Conservation (phyloP, 64 coral and sea anemone species). For the Catalaphyllia jardinei region DNA sequence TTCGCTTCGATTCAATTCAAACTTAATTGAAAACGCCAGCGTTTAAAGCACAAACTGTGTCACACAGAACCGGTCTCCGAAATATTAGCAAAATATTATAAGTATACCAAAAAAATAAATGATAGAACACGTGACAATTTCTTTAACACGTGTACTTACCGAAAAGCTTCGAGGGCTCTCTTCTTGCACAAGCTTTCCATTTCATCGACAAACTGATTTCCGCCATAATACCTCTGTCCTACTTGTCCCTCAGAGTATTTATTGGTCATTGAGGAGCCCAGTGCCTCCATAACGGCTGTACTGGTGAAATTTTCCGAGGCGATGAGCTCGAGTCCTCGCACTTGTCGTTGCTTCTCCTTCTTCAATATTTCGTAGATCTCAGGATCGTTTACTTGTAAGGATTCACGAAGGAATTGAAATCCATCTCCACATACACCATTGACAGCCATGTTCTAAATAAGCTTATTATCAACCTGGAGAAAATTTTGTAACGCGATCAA, state of each 20-base stretch:
- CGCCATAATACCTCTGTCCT: conserved; percentile 96
- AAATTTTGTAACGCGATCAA: neutral
- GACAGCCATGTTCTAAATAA: conserved; percentile 41
- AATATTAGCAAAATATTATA: neutral
- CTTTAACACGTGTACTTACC: conserved; percentile 60
- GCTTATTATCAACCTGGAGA: neutral
- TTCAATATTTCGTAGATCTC: conserved; percentile 93
- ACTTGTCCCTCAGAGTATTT: conserved; percentile 97
- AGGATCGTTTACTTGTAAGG: conserved; percentile 77
- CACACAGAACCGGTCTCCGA: too few relatives aligned
- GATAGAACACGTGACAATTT: conserved; percentile 1
- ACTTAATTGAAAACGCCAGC: too few relatives aligned
- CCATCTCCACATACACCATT: conserved; percentile 23
- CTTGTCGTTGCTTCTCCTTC: conserved; percentile 91
- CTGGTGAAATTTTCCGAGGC: conserved; percentile 99
- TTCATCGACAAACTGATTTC: conserved; percentile 94
- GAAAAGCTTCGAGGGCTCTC: conserved; percentile 74
- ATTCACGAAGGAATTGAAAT: conserved; percentile 55
- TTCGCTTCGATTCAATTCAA: too few relatives aligned
- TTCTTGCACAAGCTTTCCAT: conserved; percentile 92
- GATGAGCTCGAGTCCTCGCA: conserved; percentile 93
- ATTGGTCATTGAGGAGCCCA: conserved; percentile 94
- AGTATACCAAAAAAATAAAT: neutral
- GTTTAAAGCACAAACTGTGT: too few relatives aligned
- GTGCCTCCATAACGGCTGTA: conserved; percentile 91